A percentile compares a stretch with the other conserved stretches of the same genome.
Evolutionary conservation across 2,797 vertebrate genomes (phyloP).

Genomic region (Myiotriccus ornatus): DNA sequence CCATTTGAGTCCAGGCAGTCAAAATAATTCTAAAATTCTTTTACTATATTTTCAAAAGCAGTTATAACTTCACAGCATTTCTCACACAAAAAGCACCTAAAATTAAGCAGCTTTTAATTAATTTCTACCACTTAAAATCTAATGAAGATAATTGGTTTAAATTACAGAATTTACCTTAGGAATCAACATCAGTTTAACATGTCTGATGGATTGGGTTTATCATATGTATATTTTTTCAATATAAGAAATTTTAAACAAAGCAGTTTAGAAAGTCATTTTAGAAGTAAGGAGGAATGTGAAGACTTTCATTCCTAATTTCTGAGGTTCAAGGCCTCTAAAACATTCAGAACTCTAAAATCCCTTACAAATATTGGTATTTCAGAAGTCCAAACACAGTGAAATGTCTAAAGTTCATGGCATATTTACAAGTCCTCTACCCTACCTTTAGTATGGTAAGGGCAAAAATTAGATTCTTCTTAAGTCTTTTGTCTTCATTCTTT

Average conservation of each 20-base stretch:
- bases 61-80: background rate
- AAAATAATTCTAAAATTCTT: background rate
- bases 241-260: background rate
- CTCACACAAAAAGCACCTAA: background rate
- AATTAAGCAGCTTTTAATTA: background rate
- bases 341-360: background rate
- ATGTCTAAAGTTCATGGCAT: background rate
- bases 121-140: constrained; percentile 14
- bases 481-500: background rate
- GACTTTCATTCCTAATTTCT: background rate
- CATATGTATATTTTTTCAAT: background rate
- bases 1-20: background rate
- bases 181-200: constrained; percentile 9
- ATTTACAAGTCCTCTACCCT: background rate
- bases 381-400: background rate
- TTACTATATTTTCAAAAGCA: background rate
- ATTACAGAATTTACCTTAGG: constrained; percentile 6
- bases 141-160: constrained; percentile 33
- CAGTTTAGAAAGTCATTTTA: background rate
- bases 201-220: background rate
- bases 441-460: background rate
- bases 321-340: background rate
- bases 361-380: background rate
- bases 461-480: background rate
- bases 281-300: background rate